These are phyloP conservation scores for Corythornis cristatus DNA, from an alignment of 2,113 vertebrate genomes.

Conservation along the genomic window DNA sequence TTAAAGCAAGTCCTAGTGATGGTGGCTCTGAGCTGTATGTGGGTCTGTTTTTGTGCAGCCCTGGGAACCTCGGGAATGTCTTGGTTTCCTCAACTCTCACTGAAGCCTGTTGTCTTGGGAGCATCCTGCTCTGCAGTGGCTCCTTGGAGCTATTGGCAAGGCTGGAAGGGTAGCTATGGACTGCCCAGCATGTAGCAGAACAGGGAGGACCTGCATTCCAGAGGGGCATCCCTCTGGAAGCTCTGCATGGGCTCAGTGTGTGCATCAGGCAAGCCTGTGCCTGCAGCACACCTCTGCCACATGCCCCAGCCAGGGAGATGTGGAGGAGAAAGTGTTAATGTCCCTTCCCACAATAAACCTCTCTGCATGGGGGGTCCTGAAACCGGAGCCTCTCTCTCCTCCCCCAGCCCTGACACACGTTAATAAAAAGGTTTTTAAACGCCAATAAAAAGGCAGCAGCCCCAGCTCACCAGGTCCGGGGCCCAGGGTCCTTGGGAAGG, in stretches of 20 bases:
- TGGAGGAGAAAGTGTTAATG: slow-evolving; percentile 75
- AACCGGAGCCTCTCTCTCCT: slow-evolving; percentile 67
- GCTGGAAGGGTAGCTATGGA: slow-evolving; percentile 15
- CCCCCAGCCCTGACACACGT: slow-evolving; percentile 68
- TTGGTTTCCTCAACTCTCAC: slow-evolving; percentile 54
- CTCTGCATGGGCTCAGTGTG: not conserved
- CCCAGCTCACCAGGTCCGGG: slow-evolving; percentile 70
- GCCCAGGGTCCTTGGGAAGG: slow-evolving; percentile 75
- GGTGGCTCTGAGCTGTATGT: slow-evolving; percentile 40
- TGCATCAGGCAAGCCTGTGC: not conserved
- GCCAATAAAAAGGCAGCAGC: slow-evolving; percentile 72
- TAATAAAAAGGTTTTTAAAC: slow-evolving; percentile 75
- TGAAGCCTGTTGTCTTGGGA: slow-evolving; percentile 27
- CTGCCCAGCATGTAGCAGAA: not conserved
- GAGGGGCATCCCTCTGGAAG: not conserved
- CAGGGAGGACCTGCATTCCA: not conserved
- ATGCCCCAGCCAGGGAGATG: slow-evolving; percentile 27
- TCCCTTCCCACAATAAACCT: slow-evolving; percentile 75
- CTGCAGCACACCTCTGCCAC: slow-evolving; percentile 15
- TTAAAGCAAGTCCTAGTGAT: slow-evolving; percentile 40
- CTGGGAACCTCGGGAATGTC: slow-evolving; percentile 25
- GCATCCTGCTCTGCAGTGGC: slow-evolving; percentile 59
- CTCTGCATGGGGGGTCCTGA: slow-evolving; percentile 72
- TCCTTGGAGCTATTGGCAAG: not conserved
- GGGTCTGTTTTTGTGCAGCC: slow-evolving; percentile 52